Percentiles rank a stretch among this genome's conserved stretches.
phyloP scores from a whole-genome alignment of 64 coral and sea anemone species.

The Actinia equina region DNA sequence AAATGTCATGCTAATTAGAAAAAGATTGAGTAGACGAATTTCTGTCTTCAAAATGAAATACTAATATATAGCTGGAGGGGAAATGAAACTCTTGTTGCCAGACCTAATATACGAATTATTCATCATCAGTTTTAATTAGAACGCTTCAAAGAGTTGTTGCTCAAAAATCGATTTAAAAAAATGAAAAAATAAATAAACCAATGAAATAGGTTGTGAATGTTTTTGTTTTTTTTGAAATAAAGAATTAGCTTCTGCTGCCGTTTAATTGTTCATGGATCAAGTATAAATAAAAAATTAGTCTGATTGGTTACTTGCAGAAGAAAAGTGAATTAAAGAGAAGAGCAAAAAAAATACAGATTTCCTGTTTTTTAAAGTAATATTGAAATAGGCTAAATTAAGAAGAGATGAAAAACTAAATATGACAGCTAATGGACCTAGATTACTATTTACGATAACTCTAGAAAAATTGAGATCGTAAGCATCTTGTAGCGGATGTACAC shows the following conservation, averaged over 20 bases:
- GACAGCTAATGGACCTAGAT: neutral
- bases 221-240: no score
- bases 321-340: no score
- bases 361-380: neutral
- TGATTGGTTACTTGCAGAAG: no score
- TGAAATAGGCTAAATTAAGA: no score
- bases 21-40: neutral
- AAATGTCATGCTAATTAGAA: neutral
- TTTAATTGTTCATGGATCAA: no score
- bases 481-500: neutral
- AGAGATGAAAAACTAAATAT: neutral
- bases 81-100: neutral
- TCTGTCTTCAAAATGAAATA: neutral
- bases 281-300: no score
- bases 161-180: no score
- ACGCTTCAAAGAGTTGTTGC: no score
- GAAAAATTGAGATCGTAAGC: neutral
- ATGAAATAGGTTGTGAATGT: no score
- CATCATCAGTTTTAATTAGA: no score
- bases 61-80: neutral
- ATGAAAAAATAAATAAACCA: no score
- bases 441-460: neutral
- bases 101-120: neutral
- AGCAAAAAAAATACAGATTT: neutral
- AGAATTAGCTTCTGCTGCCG: no score